Conservation (phyloP, 1,140 invertebrate genomes). For the Pseudomyrmex concolor region DNA sequence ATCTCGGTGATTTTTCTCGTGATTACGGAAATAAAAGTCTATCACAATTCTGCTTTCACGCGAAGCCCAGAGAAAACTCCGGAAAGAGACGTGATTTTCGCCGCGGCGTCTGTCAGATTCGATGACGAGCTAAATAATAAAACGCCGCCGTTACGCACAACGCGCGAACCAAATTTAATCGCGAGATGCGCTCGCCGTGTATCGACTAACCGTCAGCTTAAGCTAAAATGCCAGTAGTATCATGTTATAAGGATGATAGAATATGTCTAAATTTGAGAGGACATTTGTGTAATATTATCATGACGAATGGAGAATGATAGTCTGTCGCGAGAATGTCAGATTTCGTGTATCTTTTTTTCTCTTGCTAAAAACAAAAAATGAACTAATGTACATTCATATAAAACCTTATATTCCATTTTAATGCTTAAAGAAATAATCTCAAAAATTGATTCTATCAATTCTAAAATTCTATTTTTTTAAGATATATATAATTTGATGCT, state of each 20-base stretch:
- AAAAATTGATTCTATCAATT: too few relatives aligned
- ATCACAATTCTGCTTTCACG: not conserved
- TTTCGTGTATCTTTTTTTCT: not conserved
- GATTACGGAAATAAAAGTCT: not conserved
- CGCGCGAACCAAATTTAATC: slow-evolving; percentile 19
- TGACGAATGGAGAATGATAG: too few relatives aligned
- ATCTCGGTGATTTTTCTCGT: too few relatives aligned
- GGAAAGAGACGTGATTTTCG: not conserved
- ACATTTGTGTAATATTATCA: slow-evolving; percentile 15
- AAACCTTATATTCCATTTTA: too few relatives aligned
- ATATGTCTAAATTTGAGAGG: slow-evolving; percentile 36
- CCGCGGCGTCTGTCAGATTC: not conserved
- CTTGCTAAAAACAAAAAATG: not conserved
- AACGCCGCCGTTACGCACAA: not conserved
- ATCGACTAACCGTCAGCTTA: slow-evolving; percentile 59
- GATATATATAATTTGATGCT: not conserved
- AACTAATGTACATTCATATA: not conserved
- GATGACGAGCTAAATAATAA: slow-evolving; percentile 34
- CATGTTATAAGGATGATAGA: not conserved
- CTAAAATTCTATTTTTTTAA: not conserved
- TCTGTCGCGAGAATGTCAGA: too few relatives aligned
- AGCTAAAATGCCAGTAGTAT: not conserved
- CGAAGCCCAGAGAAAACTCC: slow-evolving; percentile 15
- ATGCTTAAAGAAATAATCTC: too few relatives aligned
- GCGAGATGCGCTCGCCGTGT: slow-evolving; percentile 8